phyloP scores from a whole-genome alignment of 2,888 invertebrate species.

The Eupithecia pulchellata region DNA sequence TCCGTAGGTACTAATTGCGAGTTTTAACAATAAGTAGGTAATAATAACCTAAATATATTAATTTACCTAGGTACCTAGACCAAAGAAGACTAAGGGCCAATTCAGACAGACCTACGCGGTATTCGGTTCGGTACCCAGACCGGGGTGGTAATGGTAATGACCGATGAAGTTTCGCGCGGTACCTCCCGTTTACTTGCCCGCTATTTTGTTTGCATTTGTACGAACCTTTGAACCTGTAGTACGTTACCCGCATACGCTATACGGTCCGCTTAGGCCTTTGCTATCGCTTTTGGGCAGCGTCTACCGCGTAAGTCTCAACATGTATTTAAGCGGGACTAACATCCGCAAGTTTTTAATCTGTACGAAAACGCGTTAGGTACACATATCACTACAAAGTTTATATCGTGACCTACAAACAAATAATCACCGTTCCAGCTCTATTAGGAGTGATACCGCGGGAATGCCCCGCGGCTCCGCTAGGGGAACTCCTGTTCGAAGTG shows the following conservation, averaged over 20 bases:
- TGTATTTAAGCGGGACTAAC: neutral
- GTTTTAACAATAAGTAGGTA: neutral
- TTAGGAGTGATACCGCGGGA: slow-evolving; percentile 89
- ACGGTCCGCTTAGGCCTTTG: neutral
- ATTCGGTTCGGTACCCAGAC: neutral
- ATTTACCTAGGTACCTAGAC: too few relatives aligned
- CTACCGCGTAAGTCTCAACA: neutral
- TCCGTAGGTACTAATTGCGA: neutral
- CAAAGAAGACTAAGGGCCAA: neutral
- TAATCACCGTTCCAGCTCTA: slow-evolving; percentile 78
- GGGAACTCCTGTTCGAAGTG: slow-evolving; percentile 89
- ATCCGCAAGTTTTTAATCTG: neutral
- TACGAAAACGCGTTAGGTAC: neutral
- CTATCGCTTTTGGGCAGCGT: too few relatives aligned
- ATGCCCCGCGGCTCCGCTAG: slow-evolving; percentile 88
- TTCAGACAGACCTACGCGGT: neutral
- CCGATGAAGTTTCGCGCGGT: neutral
- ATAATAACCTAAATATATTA: too few relatives aligned
- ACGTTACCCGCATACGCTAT: neutral
- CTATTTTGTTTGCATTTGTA: neutral
- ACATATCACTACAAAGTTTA: neutral
- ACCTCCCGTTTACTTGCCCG: too few relatives aligned
- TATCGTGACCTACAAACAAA: neutral
- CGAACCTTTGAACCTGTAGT: neutral
- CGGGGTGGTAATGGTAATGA: neutral